Evolutionary conservation across 1,140 invertebrate genomes (phyloP), one percentile per base, ranked within the genome.

Genomic region (Ooceraea biroi): DNA sequence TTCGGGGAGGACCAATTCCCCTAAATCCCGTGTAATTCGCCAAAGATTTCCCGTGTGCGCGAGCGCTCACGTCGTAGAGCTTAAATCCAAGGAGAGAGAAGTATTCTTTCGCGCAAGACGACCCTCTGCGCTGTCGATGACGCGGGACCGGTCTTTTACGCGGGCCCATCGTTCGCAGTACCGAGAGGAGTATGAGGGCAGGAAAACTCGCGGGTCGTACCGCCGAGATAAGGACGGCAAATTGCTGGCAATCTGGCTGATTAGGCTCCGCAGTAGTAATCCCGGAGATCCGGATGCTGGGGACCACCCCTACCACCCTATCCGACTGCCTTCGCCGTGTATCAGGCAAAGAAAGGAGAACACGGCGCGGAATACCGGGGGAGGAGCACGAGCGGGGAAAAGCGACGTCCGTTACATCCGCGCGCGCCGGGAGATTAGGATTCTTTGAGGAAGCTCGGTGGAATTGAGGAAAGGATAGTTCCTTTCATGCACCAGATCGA

Each of bases 241-340:
- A 92, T 93, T 94, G 91, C 92, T 87, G 84, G 90, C 93, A 94
- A 94, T 93, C 91, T 91, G 86, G 91, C 87, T 94, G 91, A 92
- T 92, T 92, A 93, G 92, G 88, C 91, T 93, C 88, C 84, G 71
- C 76, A 87, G 85, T 90, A 88, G 92, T 93, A 93, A 92, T 93
- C 91, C 90, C 85, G 77, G 86, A 88, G 71, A 83, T 83, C 58
- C 85, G 85, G 84, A 83, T 88, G 84, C 71, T 73, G 22, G 41
- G 58, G 8, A 36, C 27, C 55, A 58, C 60, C 63, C 50, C 30
- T 87, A 76, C 44, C 83, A 27, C 11, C 10, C 52, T 63, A 80
- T 69, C 25, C 69, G 46, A 77, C 82, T 65, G 63, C 73, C 82
- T 80, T 82, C 78, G 77, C 36, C 74, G 82, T 60, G 85, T 89